These are phyloP conservation scores for Chironomus tepperi DNA, from an alignment of 1,140 invertebrate genomes.

Conservation along the genomic window DNA sequence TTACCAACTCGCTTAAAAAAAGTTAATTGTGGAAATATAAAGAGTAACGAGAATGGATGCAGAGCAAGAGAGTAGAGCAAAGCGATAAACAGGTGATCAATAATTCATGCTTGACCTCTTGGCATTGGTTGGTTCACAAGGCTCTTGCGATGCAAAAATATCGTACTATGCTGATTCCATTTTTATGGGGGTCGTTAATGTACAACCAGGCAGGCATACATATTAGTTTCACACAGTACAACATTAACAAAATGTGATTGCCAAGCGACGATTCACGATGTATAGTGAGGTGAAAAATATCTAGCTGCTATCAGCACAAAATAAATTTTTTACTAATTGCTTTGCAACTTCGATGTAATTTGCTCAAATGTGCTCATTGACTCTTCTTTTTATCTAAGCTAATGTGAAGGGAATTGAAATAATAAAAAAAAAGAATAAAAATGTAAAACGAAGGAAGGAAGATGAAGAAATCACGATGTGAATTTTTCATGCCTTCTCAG, in stretches of 20 bases:
- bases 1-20: not conserved
- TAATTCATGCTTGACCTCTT: constrained; percentile 22
- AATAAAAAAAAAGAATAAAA: too few relatives aligned
- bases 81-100: constrained; percentile 22
- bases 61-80: not conserved
- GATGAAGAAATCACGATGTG: constrained; percentile 2
- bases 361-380: not conserved
- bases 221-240: constrained; percentile 21
- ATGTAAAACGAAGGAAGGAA: not conserved
- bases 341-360: not conserved
- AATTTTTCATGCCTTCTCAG: not conserved
- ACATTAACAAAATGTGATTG: not conserved
- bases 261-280: not conserved
- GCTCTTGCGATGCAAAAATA: too few relatives aligned
- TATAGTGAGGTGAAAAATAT: not conserved
- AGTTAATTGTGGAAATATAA: constrained; percentile 1
- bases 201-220: not conserved
- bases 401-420: constrained; percentile 9
- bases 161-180: too few relatives aligned
- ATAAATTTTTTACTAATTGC: constrained; percentile 21
- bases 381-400: not conserved
- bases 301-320: constrained; percentile 9
- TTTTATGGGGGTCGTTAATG: not conserved
- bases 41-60: not conserved
- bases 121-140: not conserved